Evolutionary conservation across 2,797 vertebrate species (phyloP), one percentile per base, ranked within the genome.

Genomic region (Tapirus indicus): DNA sequence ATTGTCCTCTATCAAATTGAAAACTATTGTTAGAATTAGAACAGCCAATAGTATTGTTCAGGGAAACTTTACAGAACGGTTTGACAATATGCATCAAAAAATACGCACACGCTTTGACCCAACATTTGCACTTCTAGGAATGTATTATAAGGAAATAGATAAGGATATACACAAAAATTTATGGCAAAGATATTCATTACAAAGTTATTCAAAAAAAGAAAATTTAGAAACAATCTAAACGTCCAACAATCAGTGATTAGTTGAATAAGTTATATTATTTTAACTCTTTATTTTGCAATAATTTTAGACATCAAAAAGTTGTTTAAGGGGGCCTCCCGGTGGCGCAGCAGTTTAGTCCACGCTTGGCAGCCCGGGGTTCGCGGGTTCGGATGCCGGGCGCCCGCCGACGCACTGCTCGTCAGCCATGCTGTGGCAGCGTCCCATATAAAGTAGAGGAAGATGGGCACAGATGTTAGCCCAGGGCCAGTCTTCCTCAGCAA

Each of bases 271-370:
- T 60, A 54, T 13, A 86, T 78, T 29, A 68, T 44, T 77, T 90
- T 32, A 90, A 58, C 38, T 90, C 75, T 94, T 88, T n/a, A 79
- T 56, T 89, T 38, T 71, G 47, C 64, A 93, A 64, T 75, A 64
- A 78, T 54, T 83, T 77, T 77, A 88, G 9, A 79, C 64, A 62
- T n/a, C 44, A 38, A 84, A 69, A 84, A 69, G 29, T 83, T 60
- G 23, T 88, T 58, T 77, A 52, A 41, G 38, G 38, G 38, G 38
- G 38, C 38, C 38, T 2, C 38, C 38, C 38, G 38, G 38, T 38
- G 38, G 38, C 38, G 38, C 38, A 38, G 38, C 38, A 38, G 38
- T 38, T 38, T 38, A 38, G 38, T 38, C 38, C 38, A 38, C 38
- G 38, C 38, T 38, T 38, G 38, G 38, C 38, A 38, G 38, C 38